phyloP scores from a whole-genome alignment of 2,797 vertebrate genomes.

The Chromis chromis region DNA sequence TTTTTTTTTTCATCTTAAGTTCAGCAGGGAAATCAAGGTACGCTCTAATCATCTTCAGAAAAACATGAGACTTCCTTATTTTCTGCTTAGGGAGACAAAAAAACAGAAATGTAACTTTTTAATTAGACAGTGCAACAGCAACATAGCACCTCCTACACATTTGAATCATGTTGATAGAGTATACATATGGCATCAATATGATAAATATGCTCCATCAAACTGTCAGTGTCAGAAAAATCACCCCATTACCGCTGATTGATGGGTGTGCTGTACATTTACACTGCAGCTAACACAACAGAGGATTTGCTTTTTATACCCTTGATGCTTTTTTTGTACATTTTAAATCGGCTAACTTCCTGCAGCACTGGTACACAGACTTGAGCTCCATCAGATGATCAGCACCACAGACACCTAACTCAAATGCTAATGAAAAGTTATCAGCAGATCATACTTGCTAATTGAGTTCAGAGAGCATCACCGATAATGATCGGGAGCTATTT shows the following conservation, averaged over 20 bases:
- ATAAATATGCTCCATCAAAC: constrained; percentile 71
- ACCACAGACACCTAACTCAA: constrained; percentile 50
- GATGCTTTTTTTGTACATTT: constrained; percentile 2
- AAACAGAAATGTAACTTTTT: constrained; percentile 53
- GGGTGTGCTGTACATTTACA: constrained; percentile 34
- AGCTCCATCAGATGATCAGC: constrained; percentile 38
- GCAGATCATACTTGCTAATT: constrained; percentile 84
- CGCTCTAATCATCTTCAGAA: constrained; percentile 54
- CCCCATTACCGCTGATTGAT: constrained; percentile 71
- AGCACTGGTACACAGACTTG: constrained; percentile 36
- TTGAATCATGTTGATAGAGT: constrained; percentile 41
- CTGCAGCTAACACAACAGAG: constrained; percentile 27
- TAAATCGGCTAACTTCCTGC: constrained; percentile 40
- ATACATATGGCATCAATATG: constrained; percentile 57
- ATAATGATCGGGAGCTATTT: constrained; percentile 81
- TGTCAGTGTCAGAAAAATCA: constrained; percentile 68
- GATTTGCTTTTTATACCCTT: constrained; percentile 15
- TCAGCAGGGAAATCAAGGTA: constrained; percentile 53
- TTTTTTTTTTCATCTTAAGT: constrained; percentile 26
- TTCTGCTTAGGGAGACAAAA: constrained; percentile 65
- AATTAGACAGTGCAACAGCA: constrained; percentile 50
- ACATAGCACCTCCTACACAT: constrained; percentile 42
- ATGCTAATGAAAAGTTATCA: constrained; percentile 83
- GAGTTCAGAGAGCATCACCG: constrained; percentile 81
- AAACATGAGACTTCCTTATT: constrained; percentile 34